phyloP scores from a whole-genome alignment of 1,140 invertebrate genomes.

The Temnothorax longispinosus region DNA sequence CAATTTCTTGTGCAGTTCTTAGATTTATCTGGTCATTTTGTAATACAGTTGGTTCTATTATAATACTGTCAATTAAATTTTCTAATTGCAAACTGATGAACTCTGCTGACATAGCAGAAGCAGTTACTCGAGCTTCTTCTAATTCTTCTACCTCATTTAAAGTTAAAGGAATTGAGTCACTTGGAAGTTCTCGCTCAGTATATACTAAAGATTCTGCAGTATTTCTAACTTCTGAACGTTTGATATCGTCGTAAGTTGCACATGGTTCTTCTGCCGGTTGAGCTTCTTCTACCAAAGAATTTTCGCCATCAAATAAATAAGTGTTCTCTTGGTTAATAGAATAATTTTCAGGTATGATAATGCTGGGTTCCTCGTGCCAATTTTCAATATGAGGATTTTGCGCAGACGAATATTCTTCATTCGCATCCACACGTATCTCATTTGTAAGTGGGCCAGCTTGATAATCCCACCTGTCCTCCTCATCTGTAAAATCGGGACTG shows the following conservation, averaged over 20 bases:
- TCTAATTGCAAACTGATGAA: neutral
- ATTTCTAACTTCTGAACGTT: neutral
- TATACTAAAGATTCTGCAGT: neutral
- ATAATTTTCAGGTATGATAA: slow-evolving; percentile 58
- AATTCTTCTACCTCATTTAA: neutral
- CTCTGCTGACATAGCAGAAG: neutral
- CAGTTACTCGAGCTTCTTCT: neutral
- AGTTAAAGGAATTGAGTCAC: neutral
- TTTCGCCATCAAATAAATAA: slow-evolving; percentile 57
- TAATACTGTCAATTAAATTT: neutral
- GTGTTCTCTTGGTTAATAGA: slow-evolving; percentile 29
- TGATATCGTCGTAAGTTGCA: neutral
- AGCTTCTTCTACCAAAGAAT: neutral
- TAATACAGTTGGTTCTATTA: neutral
- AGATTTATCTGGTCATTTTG: neutral
- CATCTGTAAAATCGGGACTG: neutral
- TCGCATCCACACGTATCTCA: neutral
- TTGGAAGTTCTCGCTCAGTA: neutral
- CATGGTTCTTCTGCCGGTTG: neutral
- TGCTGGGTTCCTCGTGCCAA: slow-evolving; percentile 73
- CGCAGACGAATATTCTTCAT: neutral
- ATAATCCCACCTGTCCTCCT: neutral
- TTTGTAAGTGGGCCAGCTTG: neutral
- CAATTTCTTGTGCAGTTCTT: neutral
- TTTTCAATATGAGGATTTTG: slow-evolving; percentile 39